Percentiles rank a stretch among this genome's conserved stretches.
These are phyloP conservation scores for Cerceris rybyensis DNA, from an alignment of 2,888 invertebrate genomes.

Conservation along the genomic window DNA sequence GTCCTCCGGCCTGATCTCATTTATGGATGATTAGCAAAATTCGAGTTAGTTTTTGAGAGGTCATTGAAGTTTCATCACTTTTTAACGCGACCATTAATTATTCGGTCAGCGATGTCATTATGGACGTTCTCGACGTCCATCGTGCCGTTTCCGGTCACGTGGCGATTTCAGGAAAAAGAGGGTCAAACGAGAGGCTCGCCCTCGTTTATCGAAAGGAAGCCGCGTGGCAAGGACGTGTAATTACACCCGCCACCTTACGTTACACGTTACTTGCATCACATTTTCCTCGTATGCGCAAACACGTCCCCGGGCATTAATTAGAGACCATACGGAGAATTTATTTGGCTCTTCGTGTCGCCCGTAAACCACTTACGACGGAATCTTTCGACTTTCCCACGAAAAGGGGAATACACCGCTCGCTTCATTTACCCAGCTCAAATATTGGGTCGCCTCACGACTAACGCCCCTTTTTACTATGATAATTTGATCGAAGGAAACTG, in stretches of 20 bases:
- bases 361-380: slow-evolving; percentile 43
- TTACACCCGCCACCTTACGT: slow-evolving; percentile 53
- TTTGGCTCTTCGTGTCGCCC: slow-evolving; percentile 38
- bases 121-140: slow-evolving; percentile 22
- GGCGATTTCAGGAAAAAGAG: slow-evolving; percentile 38
- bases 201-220: slow-evolving; percentile 47
- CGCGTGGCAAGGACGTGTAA: slow-evolving; percentile 51
- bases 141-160: slow-evolving; percentile 63
- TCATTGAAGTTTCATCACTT: neutral
- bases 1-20: too few relatives aligned
- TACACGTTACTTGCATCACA: slow-evolving; percentile 39
- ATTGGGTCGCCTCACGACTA: slow-evolving; percentile 24
- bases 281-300: slow-evolving; percentile 47
- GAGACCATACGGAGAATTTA: slow-evolving; percentile 19
- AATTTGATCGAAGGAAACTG: neutral
- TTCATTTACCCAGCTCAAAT: slow-evolving; percentile 46
- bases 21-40: too few relatives aligned
- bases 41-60: neutral
- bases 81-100: slow-evolving; percentile 19
- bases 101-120: slow-evolving; percentile 15
- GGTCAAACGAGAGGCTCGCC: slow-evolving; percentile 37
- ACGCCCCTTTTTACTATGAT: neutral
- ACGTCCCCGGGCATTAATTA: slow-evolving; percentile 40
- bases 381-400: slow-evolving; percentile 53
- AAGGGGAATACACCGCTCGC: slow-evolving; percentile 19